Percentiles rank a stretch among this genome's conserved stretches.
Conservation (phyloP, 1,140 invertebrate genomes). For the Myzus persicae region DNA sequence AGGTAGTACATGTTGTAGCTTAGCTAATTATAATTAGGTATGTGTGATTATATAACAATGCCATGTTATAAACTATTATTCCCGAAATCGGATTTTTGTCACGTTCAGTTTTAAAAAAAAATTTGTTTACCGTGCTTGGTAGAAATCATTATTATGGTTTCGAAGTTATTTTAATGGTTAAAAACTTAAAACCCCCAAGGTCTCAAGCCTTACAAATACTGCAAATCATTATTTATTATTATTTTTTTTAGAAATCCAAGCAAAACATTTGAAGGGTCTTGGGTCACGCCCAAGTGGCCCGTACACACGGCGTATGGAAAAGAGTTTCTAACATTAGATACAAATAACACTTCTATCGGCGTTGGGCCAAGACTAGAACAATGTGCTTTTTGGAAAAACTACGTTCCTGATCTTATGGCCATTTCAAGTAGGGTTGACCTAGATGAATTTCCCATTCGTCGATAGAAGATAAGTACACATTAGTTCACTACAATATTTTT, state of each 20-base stretch:
- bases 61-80: too few relatives aligned
- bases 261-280: slow-evolving; percentile 71
- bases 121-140: background rate
- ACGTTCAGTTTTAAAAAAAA: too few relatives aligned
- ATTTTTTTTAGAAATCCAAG: slow-evolving; percentile 71
- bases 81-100: too few relatives aligned
- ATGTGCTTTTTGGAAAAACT: slow-evolving; percentile 96
- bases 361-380: slow-evolving; percentile 86
- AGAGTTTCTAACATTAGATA: slow-evolving; percentile 85
- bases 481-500: background rate
- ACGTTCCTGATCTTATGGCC: slow-evolving; percentile 85
- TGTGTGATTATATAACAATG: too few relatives aligned
- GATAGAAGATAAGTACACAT: background rate
- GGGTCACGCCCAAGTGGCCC: slow-evolving; percentile 79
- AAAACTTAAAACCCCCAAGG: background rate
- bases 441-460: background rate
- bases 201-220: background rate
- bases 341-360: slow-evolving; percentile 81
- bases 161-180: background rate
- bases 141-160: background rate
- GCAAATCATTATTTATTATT: slow-evolving; percentile 10
- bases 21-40: background rate
- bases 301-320: slow-evolving; percentile 81
- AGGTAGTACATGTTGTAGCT: background rate
- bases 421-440: slow-evolving; percentile 71